A percentile compares a stretch with the other conserved stretches of the same genome.
These are phyloP conservation scores for Orchesellides sinensis DNA, from an alignment of 2,888 invertebrate species.

Conservation along the genomic window DNA sequence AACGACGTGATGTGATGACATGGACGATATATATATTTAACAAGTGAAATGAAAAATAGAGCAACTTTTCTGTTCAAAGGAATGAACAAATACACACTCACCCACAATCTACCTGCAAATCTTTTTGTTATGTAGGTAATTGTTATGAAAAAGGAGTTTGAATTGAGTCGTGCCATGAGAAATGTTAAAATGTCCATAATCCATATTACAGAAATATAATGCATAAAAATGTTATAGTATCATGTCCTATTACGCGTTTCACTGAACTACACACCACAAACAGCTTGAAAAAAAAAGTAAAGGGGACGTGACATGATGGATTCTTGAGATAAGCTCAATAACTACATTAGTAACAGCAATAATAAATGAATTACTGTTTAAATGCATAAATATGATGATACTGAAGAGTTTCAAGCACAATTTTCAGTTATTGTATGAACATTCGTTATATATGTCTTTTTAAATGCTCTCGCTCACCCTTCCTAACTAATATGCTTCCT, in stretches of 20 bases:
- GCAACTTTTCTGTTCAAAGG: too few species aligned
- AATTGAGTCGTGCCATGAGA: too few species aligned
- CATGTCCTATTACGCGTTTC: not conserved
- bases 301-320: slow-evolving; percentile 55
- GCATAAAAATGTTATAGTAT: not conserved
- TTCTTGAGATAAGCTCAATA: slow-evolving; percentile 28
- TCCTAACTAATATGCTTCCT: slow-evolving; percentile 33
- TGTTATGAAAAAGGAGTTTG: too few species aligned
- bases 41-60: too few species aligned
- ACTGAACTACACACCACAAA: not conserved
- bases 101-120: too few species aligned
- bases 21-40: too few species aligned
- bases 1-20: too few species aligned
- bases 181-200: too few species aligned
- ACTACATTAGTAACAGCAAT: not conserved
- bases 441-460: not conserved
- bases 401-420: not conserved
- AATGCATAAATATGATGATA: not conserved
- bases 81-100: too few species aligned
- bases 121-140: not conserved
- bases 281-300: slow-evolving; percentile 9
- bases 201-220: too few species aligned
- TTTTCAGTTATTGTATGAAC: not conserved
- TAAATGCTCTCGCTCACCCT: too few species aligned
- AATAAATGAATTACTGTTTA: not conserved